Base-by-base conservation (phyloP, 2,888 invertebrate species). In the Ichneumoninae sp. region DNA sequence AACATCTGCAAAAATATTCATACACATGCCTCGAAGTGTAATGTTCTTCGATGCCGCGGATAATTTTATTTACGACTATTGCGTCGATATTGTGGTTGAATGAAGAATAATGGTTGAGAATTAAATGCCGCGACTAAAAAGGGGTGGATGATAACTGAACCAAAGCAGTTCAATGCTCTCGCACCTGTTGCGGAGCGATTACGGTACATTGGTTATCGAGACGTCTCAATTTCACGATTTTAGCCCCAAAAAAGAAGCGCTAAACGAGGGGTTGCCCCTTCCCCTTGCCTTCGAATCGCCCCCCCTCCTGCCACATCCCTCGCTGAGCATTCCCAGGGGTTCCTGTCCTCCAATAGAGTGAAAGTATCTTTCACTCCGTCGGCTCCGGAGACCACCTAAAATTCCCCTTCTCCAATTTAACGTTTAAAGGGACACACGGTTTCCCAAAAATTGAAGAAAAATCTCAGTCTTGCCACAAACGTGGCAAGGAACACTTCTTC, bases 191-290 rank as follows among this genome's bases (percentile, higher is more conserved):
- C 82, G 40, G 85, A 90, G 90, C 91, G 91, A 93, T 93, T 92
- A 92, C 90, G 90, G 88, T 88, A 91, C 91, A 91, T 90, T 91
- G 90, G 90, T 89, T 90, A 90, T 90, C 89, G 90, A 90, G 91
- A 93, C 91, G 92, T 93, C 93, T 93, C 93, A 93, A 93, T 93
- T 93, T 93, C 93, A 92, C 91, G 89, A 90, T 86, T 90, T 85
- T 85, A 72, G 70, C 71, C 80, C 78, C 54, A 79, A 82, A 86
- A 60, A 83, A 62, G 52, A 77, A 54, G 26, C 60, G 66, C 84
- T 85, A 87, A 83, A 85, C 87, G 68, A 87, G 86, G 85, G 85
- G 86, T 81, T 60, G 81, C 88, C 90, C 88, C 69, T 54, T 72
- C 70, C 75, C 76, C 70, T 52, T 77, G 70, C 71, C 62, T 83